These are phyloP conservation scores for Loxodonta africana DNA, from an alignment of 2,113 vertebrate species.

Conservation along the genomic window DNA sequence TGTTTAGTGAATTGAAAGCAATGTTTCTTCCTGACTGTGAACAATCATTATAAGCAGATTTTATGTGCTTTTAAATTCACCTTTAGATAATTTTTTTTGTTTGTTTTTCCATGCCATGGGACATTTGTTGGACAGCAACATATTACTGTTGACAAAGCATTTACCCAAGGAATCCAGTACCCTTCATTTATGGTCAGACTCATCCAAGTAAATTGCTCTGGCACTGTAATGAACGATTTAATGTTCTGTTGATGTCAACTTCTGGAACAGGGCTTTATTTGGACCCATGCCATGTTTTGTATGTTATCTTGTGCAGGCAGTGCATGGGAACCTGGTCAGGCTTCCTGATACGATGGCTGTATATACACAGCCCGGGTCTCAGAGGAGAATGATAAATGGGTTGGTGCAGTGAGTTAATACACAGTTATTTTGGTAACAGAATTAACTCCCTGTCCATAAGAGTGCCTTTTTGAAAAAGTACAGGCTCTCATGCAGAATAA, in stretches of 20 bases:
- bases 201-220: background rate
- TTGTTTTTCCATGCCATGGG: background rate
- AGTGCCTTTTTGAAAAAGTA: background rate
- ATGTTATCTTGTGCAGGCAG: conserved; percentile 27
- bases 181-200: background rate
- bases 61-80: conserved; percentile 40
- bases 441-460: background rate
- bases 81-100: background rate
- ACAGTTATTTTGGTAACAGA: conserved; percentile 16
- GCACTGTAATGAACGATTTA: background rate
- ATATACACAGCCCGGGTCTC: background rate
- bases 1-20: conserved; percentile 42
- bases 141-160: background rate
- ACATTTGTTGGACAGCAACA: background rate
- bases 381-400: no score
- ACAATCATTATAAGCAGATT: background rate
- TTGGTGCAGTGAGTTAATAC: background rate
- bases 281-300: background rate
- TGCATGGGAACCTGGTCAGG: background rate
- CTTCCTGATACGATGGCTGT: background rate
- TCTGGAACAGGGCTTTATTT: background rate
- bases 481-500: background rate
- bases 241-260: background rate
- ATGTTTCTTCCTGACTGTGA: background rate
- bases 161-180: background rate